Conservation (phyloP, 1,140 invertebrate genomes). For the Pteromalus puparum region DNA sequence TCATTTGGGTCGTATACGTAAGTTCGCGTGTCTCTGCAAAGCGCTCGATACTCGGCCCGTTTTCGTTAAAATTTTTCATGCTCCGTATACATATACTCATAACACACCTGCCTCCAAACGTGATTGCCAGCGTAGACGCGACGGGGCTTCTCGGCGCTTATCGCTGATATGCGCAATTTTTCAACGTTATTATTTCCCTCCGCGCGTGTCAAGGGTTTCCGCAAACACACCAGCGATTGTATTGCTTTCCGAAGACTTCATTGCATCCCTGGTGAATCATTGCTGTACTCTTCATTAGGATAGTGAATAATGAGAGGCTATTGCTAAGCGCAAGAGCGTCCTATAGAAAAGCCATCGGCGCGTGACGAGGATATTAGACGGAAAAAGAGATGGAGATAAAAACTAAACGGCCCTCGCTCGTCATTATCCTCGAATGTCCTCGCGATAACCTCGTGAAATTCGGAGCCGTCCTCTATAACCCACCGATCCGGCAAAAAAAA, state of each 20-base stretch:
- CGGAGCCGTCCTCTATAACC: too few species aligned
- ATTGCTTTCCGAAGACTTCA: neutral
- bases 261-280: neutral
- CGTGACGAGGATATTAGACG: neutral
- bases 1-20: too few species aligned
- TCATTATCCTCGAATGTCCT: too few species aligned
- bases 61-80: slow-evolving; percentile 11
- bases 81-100: neutral
- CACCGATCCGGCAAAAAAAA: too few species aligned
- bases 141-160: neutral
- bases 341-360: neutral
- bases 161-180: neutral
- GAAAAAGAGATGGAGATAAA: too few species aligned
- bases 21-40: neutral
- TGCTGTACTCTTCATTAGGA: neutral
- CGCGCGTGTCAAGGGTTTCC: neutral
- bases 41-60: slow-evolving; percentile 15
- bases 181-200: neutral
- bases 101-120: neutral
- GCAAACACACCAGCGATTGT: neutral
- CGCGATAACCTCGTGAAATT: too few species aligned
- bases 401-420: neutral
- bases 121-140: slow-evolving; percentile 1
- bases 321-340: too few species aligned
- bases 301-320: neutral